Evolutionary conservation across 2,113 vertebrate genomes (phyloP).

Genomic region (Leucopsar rothschildi): DNA sequence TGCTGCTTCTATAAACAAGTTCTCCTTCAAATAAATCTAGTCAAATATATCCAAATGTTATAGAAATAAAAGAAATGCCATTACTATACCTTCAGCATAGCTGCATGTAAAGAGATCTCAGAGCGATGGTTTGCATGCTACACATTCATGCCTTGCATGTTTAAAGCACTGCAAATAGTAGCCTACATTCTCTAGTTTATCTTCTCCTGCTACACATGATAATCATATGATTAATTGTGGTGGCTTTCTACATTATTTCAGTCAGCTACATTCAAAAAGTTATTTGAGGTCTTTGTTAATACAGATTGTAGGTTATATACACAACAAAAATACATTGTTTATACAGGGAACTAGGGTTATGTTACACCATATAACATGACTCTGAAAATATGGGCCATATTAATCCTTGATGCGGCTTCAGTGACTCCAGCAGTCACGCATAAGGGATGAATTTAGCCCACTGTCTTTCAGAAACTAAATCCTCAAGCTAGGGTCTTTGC

Average conservation of each 20-base stretch:
- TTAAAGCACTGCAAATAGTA: slow-evolving; percentile 57
- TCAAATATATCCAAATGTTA: not conserved
- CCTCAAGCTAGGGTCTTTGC: not conserved
- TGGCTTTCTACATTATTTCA: slow-evolving; percentile 72
- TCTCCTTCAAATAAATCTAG: slow-evolving; percentile 12
- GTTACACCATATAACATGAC: not conserved
- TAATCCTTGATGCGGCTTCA: not conserved
- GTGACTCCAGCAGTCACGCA: not conserved
- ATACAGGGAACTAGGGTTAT: slow-evolving; percentile 21
- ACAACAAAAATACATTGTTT: slow-evolving; percentile 59
- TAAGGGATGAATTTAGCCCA: slow-evolving; percentile 44
- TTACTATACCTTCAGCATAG: slow-evolving; percentile 62
- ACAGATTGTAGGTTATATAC: slow-evolving; percentile 60
- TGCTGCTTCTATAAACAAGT: slow-evolving; percentile 1
- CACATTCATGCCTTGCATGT: slow-evolving; percentile 40
- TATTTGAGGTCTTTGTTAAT: slow-evolving; percentile 58
- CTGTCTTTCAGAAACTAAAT: slow-evolving; percentile 20
- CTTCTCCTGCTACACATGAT: slow-evolving; percentile 63
- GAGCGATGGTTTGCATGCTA: slow-evolving; percentile 32
- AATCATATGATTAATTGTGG: slow-evolving; percentile 75
- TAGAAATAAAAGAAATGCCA: not conserved
- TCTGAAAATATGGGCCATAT: slow-evolving; percentile 26
- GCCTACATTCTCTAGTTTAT: slow-evolving; percentile 59
- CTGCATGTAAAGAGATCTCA: slow-evolving; percentile 64
- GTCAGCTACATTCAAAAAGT: slow-evolving; percentile 71